These are phyloP conservation scores for Ailuropoda melanoleuca DNA, from an alignment of 2,113 vertebrate genomes.

Conservation along the genomic window DNA sequence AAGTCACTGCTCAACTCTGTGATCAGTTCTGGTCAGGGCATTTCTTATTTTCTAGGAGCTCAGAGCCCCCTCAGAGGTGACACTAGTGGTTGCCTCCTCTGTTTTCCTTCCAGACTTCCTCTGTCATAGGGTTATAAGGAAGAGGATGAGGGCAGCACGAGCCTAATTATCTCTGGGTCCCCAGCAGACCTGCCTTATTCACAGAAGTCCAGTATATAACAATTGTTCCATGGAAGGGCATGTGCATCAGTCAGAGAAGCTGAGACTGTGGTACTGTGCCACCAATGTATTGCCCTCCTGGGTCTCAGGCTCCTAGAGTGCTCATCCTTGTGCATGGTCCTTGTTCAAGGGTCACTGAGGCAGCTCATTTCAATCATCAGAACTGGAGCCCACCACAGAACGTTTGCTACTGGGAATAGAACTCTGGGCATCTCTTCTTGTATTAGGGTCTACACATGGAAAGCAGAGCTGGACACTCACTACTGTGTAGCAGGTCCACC, in stretches of 20 bases:
- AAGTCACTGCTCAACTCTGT: background rate
- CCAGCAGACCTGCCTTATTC: background rate
- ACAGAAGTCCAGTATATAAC: background rate
- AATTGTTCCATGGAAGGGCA: background rate
- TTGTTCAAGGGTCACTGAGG: background rate
- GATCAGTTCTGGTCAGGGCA: background rate
- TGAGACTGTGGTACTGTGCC: background rate
- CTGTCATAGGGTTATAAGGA: background rate
- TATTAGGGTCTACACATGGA: background rate
- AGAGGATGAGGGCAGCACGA: background rate
- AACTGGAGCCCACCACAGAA: background rate
- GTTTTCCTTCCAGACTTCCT: background rate
- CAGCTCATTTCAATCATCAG: background rate
- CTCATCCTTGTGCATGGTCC: background rate
- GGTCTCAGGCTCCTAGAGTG: background rate
- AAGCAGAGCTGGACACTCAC: background rate
- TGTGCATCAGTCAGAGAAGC: background rate
- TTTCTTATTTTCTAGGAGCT: background rate
- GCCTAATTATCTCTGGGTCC: background rate
- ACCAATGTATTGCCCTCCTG: background rate
- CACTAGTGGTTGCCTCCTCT: background rate
- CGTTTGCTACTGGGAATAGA: background rate
- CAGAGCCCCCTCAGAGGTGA: background rate
- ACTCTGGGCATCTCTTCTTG: background rate
- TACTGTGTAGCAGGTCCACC: background rate